Base-by-base conservation (phyloP, 2,113 vertebrate species). In the Saguinus midas region DNA sequence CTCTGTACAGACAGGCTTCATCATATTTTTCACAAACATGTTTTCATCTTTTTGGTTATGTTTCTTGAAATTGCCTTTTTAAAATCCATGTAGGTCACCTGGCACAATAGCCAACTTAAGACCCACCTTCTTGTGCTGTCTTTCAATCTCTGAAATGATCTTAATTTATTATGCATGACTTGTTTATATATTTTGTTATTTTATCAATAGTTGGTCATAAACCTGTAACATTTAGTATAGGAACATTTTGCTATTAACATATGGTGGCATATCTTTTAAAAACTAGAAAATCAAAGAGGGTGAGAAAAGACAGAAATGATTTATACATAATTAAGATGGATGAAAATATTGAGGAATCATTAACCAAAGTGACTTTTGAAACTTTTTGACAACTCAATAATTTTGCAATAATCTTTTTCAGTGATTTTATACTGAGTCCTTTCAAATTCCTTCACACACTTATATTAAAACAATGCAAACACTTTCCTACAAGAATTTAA, bases 51-150 rank as follows among this genome's bases (percentile, higher is more conserved):
- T 84, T 91, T 72, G 13, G 14, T 79, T 85, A 70, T 17, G 2
- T 72, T 87, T 93, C 37, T 79, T 87, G 29, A 93, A 87, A 55
- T 90, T 95, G 81, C 17, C 16, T 94, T 95, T 85, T 52, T 50
- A 29, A 79, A 95, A 43, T 75, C 13, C 3, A 18, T 73, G 61
- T 17, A 8, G 82, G 48, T 91, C 40, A 78, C 12, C 7, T 90
- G 25, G 20, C 14, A 58, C 32, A 61, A 45, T 5, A 48, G 16
- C 3, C 25, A 92, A 55, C 37, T 61, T 55, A 66, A 84, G 27
- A 87, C 25, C 10, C 6, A 68, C 40, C 18, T 55, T 90, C 68
- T 87, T 90, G 29, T 21, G 6, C 85, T 89, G 23, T 40, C 43
- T 84, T 87, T 37, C 9, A 72, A 10, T 83, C 4, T 72, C 61